A percentile compares a stretch with the other conserved stretches of the same genome.
These are phyloP conservation scores for Lochmaea capreae DNA, from an alignment of 2,888 invertebrate genomes.

Conservation along the genomic window DNA sequence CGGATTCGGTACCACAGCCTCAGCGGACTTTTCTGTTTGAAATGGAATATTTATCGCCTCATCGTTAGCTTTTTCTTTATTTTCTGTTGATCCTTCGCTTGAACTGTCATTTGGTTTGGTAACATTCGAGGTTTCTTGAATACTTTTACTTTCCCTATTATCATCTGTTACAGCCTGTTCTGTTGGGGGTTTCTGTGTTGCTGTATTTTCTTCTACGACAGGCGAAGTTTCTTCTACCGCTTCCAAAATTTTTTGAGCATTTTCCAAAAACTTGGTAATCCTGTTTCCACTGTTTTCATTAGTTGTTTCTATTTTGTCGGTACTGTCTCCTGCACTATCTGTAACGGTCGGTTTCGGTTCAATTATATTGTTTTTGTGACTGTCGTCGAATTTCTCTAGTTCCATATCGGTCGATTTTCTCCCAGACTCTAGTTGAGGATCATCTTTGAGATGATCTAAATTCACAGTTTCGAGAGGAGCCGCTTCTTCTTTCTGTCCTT, in stretches of 20 bases:
- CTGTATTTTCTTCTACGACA: conserved; percentile 2
- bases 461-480: conserved; percentile 5
- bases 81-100: background rate
- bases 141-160: background rate
- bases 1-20: background rate
- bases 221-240: conserved; percentile 4
- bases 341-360: conserved; percentile 20
- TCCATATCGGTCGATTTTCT: conserved; percentile 57
- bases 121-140: background rate
- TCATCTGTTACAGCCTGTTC: background rate
- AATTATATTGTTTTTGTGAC: conserved; percentile 41
- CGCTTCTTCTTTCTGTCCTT: conserved; percentile 34
- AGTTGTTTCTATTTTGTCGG: background rate
- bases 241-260: conserved; percentile 11
- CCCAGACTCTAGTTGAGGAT: conserved; percentile 44
- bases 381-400: conserved; percentile 54
- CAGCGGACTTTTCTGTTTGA: background rate
- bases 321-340: background rate
- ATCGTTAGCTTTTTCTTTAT: background rate
- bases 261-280: background rate
- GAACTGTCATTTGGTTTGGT: background rate
- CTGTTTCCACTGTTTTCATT: conserved; percentile 14
- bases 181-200: background rate
- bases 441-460: conserved; percentile 28
- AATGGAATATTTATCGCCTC: background rate